Base-by-base conservation (phyloP, 2,113 vertebrate genomes). In the Dicerorhinus sumatrensis region DNA sequence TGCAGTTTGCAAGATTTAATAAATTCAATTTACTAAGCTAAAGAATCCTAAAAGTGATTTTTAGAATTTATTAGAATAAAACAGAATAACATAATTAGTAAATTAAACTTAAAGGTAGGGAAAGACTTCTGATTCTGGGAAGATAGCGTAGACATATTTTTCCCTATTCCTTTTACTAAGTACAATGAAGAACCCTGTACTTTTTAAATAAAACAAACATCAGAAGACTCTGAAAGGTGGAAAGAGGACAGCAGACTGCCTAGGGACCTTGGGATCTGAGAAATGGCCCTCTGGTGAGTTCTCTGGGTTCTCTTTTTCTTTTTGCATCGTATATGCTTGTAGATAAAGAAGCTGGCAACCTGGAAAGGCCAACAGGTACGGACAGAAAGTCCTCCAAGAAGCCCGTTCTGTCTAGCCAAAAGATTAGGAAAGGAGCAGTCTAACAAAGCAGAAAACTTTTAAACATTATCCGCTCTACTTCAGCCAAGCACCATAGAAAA, bases 51-150 rank as follows among this genome's bases (percentile, higher is more conserved):
- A 60, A 67, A 76, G 29, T 82, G 5, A 62, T 17, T 72, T 89
- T 62, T 54, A 82, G 56, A 81, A 88, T 72, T 80, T 81, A 31
- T 51, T 73, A 82, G 77, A 89, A 51, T 94, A 27, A 89, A 81
- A 39, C 33, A 70, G 23, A 88, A 16, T 27, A 65, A 27, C 25
- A 65, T 29, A 82, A 56, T 56, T 46, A 54, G 54, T 72, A 39
- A 88, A 58, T 72, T 56, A 83, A 65, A 65, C 27, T 63, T 89
- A 75, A 60, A 63, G 67, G 2, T 83, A 36, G 31, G 11, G 31
- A 87, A 21, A 75, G 8, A 69, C 9, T 33, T 83, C 13, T 83
- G 31, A 48, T 58, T 63, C 16, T 83, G n/a, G 20, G 2, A 65
- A 56, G 27, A 82, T 54, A 65, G 31, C 36, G 7, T 42, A 54